Percentiles rank a stretch among this genome's conserved stretches.
These are phyloP conservation scores for Lagopus muta DNA, from an alignment of 2,113 vertebrate species.

Conservation along the genomic window DNA sequence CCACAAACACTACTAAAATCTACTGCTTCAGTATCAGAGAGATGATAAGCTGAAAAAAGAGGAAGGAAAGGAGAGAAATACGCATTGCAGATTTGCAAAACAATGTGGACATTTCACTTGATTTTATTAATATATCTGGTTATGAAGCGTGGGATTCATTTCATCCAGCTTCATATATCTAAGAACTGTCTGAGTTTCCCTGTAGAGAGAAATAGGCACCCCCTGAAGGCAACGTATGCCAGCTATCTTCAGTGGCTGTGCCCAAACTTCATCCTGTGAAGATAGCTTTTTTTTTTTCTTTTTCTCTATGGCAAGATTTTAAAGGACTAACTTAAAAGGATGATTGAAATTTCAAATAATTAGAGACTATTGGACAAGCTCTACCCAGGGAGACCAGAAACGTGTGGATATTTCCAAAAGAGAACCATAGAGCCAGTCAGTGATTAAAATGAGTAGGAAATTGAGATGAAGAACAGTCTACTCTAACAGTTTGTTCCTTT, in stretches of 20 bases:
- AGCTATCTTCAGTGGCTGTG: neutral
- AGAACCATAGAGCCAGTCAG: neutral
- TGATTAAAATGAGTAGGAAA: neutral
- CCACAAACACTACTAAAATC: neutral
- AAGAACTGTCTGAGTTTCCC: neutral
- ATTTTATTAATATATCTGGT: neutral
- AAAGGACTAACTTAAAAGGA: neutral
- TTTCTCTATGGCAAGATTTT: neutral
- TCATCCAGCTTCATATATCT: neutral
- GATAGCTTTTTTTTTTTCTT: neutral
- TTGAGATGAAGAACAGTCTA: neutral
- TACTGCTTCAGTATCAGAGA: neutral
- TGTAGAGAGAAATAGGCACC: neutral
- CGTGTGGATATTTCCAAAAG: neutral
- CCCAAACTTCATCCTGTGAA: neutral
- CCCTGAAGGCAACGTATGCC: constrained; percentile 25
- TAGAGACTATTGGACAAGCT: neutral
- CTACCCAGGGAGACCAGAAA: neutral
- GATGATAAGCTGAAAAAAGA: neutral
- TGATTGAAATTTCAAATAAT: neutral
- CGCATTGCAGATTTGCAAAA: neutral
- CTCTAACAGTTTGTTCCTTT: neutral
- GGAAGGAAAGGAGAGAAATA: neutral
- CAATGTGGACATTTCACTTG: neutral
- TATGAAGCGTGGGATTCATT: neutral